Evolutionary conservation across 2,113 vertebrate species (phyloP).

Genomic region (Cervus canadensis): DNA sequence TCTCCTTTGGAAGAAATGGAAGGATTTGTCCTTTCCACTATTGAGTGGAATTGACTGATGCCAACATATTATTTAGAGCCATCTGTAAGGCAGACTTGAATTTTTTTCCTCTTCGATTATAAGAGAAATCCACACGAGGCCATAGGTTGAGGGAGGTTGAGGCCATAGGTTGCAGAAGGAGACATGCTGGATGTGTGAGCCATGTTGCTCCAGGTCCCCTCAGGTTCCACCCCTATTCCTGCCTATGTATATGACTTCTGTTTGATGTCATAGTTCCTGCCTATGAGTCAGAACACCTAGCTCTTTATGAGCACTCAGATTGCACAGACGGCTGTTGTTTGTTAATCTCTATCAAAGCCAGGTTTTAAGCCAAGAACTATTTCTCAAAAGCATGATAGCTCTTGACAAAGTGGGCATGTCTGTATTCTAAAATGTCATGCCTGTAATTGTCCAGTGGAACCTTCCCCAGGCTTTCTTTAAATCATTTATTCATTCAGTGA

Average conservation of each 20-base stretch:
- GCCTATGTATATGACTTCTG: background rate
- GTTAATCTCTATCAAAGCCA: constrained; percentile 13
- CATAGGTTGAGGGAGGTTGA: background rate
- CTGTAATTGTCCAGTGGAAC: background rate
- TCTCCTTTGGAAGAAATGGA: background rate
- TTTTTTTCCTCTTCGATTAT: background rate
- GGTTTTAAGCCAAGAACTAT: background rate
- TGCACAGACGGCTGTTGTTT: background rate
- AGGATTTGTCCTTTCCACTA: background rate
- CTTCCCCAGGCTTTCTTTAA: background rate
- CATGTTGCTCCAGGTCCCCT: background rate
- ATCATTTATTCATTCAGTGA: background rate
- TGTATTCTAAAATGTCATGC: background rate
- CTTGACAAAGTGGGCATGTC: background rate
- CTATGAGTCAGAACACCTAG: background rate
- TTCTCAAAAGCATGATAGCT: background rate
- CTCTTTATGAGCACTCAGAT: background rate
- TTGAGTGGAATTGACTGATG: background rate
- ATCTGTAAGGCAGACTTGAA: background rate
- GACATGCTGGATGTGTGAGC: background rate
- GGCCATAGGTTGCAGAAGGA: background rate
- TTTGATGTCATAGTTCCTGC: background rate
- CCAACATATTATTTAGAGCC: background rate
- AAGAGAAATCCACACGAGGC: background rate
- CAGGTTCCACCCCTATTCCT: background rate